Conservation (phyloP, 2,888 invertebrate species). For the Neoscelio sp. region DNA sequence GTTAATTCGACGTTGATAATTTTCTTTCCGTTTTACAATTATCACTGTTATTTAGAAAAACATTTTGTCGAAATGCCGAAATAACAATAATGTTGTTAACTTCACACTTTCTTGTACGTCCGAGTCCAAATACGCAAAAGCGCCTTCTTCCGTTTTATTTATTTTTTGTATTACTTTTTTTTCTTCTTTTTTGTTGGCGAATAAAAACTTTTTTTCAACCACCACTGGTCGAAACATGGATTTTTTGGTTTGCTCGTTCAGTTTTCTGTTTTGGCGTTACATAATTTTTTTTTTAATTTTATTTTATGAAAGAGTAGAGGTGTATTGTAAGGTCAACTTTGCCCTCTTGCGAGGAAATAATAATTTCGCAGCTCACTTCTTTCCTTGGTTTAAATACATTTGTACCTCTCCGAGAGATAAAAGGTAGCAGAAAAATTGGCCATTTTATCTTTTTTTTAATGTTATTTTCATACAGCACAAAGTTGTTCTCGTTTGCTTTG, state of each 20-base stretch:
- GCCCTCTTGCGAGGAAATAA: no score
- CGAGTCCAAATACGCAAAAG: background rate
- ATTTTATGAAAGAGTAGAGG: constrained; percentile 46
- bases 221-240: background rate
- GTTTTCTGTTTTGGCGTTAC: constrained; percentile 31
- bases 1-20: constrained; percentile 66
- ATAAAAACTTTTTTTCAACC: constrained; percentile 1
- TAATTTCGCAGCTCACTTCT: background rate
- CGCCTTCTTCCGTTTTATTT: constrained; percentile 15
- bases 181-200: constrained; percentile 11
- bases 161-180: constrained; percentile 12
- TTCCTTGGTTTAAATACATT: background rate
- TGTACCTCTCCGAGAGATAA: no score
- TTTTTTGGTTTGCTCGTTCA: constrained; percentile 25
- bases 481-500: no score
- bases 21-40: constrained; percentile 51
- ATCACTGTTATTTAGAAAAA: constrained; percentile 64
- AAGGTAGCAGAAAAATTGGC: no score
- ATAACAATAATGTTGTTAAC: constrained; percentile 69
- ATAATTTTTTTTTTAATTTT: constrained; percentile 23
- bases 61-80: constrained; percentile 63
- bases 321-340: constrained; percentile 24
- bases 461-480: no score
- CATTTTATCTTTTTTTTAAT: no score
- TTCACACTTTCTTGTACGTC: constrained; percentile 64